Evolutionary conservation across 1,140 invertebrate species (phyloP).

Genomic region (Ridgeia piscesae): DNA sequence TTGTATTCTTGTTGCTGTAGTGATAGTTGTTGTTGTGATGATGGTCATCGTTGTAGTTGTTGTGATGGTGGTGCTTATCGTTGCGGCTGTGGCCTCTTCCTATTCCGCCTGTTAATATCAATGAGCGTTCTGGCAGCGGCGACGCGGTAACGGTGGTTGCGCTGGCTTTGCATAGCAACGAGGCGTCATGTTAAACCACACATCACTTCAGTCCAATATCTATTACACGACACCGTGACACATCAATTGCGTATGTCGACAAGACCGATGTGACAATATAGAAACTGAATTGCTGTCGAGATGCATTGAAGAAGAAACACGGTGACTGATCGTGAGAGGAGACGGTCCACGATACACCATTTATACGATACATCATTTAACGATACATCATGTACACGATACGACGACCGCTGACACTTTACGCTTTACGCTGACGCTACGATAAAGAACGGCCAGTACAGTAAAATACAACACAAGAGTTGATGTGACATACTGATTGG

Average conservation of each 20-base stretch:
- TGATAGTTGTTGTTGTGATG: not conserved
- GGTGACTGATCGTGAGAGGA: not conserved
- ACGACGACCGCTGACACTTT: no score
- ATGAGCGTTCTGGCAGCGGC: not conserved
- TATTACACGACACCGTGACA: not conserved
- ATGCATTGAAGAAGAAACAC: not conserved
- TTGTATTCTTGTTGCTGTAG: no score
- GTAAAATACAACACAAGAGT: no score
- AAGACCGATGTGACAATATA: not conserved
- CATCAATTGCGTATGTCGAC: not conserved
- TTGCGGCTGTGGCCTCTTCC: no score
- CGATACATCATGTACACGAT: not conserved
- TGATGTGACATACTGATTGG: no score
- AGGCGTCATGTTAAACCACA: not conserved
- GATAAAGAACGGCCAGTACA: no score
- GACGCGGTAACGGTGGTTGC: not conserved
- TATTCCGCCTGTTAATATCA: not conserved
- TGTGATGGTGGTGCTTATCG: not conserved
- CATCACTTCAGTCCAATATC: not conserved
- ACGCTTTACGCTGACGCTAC: no score
- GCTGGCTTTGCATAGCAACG: not conserved
- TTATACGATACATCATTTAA: not conserved
- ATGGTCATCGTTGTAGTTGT: not conserved
- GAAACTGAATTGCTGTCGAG: not conserved
- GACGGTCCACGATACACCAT: not conserved